Base-by-base conservation (phyloP, 2,113 vertebrate species). In the Martes martes region DNA sequence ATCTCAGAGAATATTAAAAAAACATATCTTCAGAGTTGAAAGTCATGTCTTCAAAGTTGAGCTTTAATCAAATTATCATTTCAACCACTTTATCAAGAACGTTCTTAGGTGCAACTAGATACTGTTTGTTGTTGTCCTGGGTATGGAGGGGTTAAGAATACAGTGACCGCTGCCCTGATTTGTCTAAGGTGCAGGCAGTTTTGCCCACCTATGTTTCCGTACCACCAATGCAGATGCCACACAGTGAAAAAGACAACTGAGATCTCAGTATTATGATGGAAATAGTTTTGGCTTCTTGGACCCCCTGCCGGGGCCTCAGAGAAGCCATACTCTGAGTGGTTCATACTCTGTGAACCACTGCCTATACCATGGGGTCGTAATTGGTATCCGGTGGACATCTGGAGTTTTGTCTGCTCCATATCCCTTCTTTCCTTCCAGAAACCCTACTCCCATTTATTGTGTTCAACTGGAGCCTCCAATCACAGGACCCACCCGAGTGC, bases 1-100 rank as follows among this genome's bases (percentile, higher is more conserved):
- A 5, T 79, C 39, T 76, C 50, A 57, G 4, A 45, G 21, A 55
- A 80, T 65, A 45, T 71, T 86, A 45, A 55, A 65, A 91, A 82
- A 0, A 11, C 19, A 55, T 18, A 16, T 39, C 55, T 57, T 94
- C 36, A 33, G 73, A 73, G 78, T 16, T 63, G 39, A 81, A 91
- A 87, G 10, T 7, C 26, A 69, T 14, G 16, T 47, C 45, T 57
- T 94, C 33, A 21, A 57, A 57, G 57, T 21, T 78, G 39, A 84
- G 24, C 47, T 86, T 81, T 74, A 81, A 81, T 80, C 33, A 92
- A 86, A 67, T 92, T 21, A 82, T 86, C 2, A 94, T 71, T 71
- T 82, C 73, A 10, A 39, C 19, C 11, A 28, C 42, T 88, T 67
- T 47, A 24, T 67, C 23, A 61, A 80, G 65, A 67, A 55, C 24